Base-by-base conservation (phyloP, 1,140 invertebrate genomes). In the Calliopsis andreniformis region DNA sequence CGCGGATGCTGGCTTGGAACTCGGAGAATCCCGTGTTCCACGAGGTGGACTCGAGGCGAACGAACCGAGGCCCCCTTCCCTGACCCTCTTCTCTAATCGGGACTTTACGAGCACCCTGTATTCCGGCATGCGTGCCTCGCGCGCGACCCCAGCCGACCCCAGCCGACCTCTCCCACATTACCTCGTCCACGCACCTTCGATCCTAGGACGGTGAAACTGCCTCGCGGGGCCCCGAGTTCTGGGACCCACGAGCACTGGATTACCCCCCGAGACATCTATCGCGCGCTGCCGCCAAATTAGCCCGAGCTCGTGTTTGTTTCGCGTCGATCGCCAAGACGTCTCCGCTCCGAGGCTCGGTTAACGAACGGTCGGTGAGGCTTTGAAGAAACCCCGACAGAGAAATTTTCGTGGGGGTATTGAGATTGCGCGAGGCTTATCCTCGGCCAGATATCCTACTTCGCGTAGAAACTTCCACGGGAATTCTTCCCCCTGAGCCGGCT, bases 101-200 rank as follows among this genome's bases (percentile, higher is more conserved):
- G 78, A 87, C 83, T 87, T 87, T 87, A 87, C 83, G 87, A 87
- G 82, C 85, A 86, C 80, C 85, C 85, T 82, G 85, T 88, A 85
- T 87, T 87, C 83, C 80, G 80, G 81, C 82, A 85, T 87, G 83
- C 85, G 86, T 86, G 85, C 75, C 79, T 87, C 76, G 85, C 78
- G 76, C 78, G 64, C 83, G 84, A 85, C 83, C 86, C 80, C 85
- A 43, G 64, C 66, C 83, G 82, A 87, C 87, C 87, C 79, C 53
- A 61, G 58, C 61, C 87, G 87, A 88, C 87, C 87, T 88, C 87
- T 88, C 87, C 84, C 87, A 87, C 86, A 87, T 87, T 88, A 87
- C 84, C 80, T 82, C 85, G 78, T 87, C 82, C 86, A 86, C 79
- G 83, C 87, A 86, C 80, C 80, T 49, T 69, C 18, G 72, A 83